phyloP scores from a whole-genome alignment of 2,888 invertebrate genomes.

The Agrypnus murinus region DNA sequence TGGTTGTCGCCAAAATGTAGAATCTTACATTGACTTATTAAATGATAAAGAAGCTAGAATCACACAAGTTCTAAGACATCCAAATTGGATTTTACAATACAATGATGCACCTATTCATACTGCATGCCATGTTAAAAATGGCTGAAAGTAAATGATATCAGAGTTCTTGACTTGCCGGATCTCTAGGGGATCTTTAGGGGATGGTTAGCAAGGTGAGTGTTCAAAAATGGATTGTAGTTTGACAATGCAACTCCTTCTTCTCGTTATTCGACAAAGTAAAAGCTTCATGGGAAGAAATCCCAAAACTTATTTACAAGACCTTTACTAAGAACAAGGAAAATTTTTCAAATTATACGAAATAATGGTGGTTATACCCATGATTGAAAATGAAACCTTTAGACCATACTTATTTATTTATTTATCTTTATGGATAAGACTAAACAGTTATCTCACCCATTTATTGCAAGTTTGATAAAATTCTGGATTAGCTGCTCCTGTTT shows the following conservation, averaged over 20 bases:
- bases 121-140: background rate
- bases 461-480: constrained; percentile 1
- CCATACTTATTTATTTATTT: background rate
- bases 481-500: background rate
- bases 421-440: background rate
- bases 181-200: background rate
- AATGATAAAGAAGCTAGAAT: background rate
- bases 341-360: background rate
- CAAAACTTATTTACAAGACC: background rate
- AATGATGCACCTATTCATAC: background rate
- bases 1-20: background rate
- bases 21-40: background rate
- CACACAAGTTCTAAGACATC: no score
- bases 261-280: background rate
- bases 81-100: constrained; percentile 2
- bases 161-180: background rate
- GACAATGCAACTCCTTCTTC: background rate
- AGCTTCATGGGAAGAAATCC: background rate
- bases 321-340: background rate
- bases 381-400: background rate
- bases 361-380: background rate
- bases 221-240: background rate
- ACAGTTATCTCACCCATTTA: background rate
- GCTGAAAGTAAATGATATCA: background rate
- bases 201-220: background rate